A percentile compares a stretch with the other conserved stretches of the same genome.
These are phyloP conservation scores for Rhabdornis inornatus DNA, from an alignment of 2,113 vertebrate species.

Conservation along the genomic window DNA sequence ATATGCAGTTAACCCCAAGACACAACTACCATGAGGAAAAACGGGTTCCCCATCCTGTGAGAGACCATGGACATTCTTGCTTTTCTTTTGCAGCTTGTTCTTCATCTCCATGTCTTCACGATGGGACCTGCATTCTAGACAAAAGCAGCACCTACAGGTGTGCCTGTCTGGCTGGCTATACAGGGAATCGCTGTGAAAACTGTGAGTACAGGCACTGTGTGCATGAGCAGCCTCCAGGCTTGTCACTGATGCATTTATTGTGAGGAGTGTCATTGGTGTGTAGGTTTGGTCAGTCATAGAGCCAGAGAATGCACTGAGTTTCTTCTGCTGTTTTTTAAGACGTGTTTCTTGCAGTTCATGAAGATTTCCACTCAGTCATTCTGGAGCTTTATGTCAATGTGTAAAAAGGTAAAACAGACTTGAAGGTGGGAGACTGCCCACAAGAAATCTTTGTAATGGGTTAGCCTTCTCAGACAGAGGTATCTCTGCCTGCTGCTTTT, in stretches of 20 bases:
- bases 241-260: not conserved
- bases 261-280: not conserved
- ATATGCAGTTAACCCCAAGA: not conserved
- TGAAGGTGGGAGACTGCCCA: not conserved
- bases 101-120: conserved; percentile 91
- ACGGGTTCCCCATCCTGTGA: not conserved
- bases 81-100: conserved; percentile 84
- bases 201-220: conserved; percentile 74
- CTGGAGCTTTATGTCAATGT: not conserved
- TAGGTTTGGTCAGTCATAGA: not conserved
- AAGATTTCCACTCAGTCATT: not conserved
- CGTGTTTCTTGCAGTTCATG: not conserved
- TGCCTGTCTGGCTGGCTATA: conserved; percentile 93
- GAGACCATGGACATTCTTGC: not conserved
- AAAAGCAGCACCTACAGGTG: conserved; percentile 82
- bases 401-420: not conserved
- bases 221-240: not conserved
- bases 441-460: not conserved
- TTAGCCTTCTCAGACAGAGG: not conserved
- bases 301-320: not conserved
- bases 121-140: conserved; percentile 89
- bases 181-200: conserved; percentile 88
- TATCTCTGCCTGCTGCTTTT: not conserved
- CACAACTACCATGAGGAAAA: not conserved
- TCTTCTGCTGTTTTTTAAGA: not conserved